Conservation (phyloP, 1,140 invertebrate species). For the Yoshiicerus persimilis region DNA sequence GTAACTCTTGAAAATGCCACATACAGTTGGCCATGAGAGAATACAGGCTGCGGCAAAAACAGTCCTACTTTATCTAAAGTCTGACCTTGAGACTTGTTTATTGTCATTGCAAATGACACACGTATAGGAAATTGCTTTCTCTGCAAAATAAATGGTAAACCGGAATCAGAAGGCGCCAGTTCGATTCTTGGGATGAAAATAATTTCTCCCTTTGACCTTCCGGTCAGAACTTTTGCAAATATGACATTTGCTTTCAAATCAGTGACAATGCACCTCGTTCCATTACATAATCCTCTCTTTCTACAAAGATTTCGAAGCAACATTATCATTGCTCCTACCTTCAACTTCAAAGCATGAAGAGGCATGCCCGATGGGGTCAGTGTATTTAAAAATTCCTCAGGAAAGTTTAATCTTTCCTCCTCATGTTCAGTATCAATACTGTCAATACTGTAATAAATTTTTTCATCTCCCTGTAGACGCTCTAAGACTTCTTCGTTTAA, state of each 20-base stretch:
- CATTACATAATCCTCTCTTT: constrained; percentile 52
- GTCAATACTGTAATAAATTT: not conserved
- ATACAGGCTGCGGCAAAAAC: not conserved
- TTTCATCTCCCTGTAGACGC: not conserved
- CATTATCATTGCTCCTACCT: constrained; percentile 53
- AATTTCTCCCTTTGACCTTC: not conserved
- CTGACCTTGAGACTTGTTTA: constrained; percentile 53
- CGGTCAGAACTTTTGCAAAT: not conserved
- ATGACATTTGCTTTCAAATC: constrained; percentile 26
- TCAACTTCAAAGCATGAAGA: constrained; percentile 54
- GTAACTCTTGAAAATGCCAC: constrained; percentile 13
- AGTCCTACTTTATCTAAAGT: not conserved
- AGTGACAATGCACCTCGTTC: constrained; percentile 51
- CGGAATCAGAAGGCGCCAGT: not conserved
- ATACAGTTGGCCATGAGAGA: constrained; percentile 28
- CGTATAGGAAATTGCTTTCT: constrained; percentile 56
- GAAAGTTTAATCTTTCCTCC: not conserved
- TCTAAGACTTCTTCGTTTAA: not conserved
- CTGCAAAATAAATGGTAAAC: constrained; percentile 40
- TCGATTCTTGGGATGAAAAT: constrained; percentile 31
- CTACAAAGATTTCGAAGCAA: constrained; percentile 54
- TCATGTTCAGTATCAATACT: not conserved
- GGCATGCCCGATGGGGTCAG: constrained; percentile 51
- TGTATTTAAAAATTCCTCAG: constrained; percentile 20
- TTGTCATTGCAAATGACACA: constrained; percentile 55